phyloP scores from a whole-genome alignment of 2,797 vertebrate species.

The Gallinago nigripennis region DNA sequence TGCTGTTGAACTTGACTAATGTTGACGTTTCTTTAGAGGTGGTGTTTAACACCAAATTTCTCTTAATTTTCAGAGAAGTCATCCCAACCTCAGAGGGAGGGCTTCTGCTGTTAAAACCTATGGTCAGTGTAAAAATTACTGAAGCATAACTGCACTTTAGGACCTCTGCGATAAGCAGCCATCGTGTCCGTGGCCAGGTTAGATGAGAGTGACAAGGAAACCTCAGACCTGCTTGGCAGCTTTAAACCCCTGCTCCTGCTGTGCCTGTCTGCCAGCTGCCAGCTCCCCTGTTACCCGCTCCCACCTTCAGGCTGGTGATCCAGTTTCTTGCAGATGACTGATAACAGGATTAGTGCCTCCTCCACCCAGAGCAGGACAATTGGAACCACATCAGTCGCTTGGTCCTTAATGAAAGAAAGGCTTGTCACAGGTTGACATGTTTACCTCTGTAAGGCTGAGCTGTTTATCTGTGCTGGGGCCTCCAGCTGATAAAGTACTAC shows the following conservation, averaged over 20 bases:
- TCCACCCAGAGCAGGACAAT: neutral
- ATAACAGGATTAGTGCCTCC: neutral
- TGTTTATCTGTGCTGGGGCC: neutral
- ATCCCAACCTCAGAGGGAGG: neutral
- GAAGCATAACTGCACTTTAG: neutral
- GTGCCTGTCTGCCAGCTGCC: neutral
- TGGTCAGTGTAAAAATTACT: neutral
- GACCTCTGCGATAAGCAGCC: neutral
- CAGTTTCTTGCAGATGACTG: neutral
- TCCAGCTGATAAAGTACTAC: constrained; percentile 18
- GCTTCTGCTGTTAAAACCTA: neutral
- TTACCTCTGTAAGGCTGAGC: neutral
- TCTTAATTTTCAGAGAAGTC: neutral
- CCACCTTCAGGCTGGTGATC: neutral
- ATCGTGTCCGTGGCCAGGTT: neutral
- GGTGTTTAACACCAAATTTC: neutral
- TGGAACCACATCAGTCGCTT: neutral
- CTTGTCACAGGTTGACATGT: neutral
- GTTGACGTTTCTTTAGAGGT: neutral
- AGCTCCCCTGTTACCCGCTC: neutral
- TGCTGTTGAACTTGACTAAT: neutral
- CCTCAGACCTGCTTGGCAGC: neutral
- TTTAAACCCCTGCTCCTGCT: neutral
- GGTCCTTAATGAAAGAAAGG: neutral
- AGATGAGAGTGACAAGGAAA: neutral